A percentile compares a stretch with the other conserved stretches of the same genome.
Conservation (phyloP, 2,888 invertebrate genomes). For the Protonemura montana region DNA sequence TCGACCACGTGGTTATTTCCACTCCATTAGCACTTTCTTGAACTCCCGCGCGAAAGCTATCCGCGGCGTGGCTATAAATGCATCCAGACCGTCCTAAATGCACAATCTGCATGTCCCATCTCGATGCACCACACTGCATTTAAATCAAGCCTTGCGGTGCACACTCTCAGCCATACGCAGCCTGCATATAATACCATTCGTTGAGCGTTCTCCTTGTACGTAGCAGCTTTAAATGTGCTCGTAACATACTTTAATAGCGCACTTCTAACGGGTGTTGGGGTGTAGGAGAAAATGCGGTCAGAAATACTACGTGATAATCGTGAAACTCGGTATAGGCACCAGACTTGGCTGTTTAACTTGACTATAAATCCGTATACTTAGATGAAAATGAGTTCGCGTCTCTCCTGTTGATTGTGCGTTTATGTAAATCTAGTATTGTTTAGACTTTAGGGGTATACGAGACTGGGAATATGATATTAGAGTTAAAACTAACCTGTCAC, state of each 20-base stretch:
- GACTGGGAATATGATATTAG: neutral
- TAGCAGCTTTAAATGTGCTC: neutral
- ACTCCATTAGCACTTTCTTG: constrained; percentile 29
- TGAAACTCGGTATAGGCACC: neutral
- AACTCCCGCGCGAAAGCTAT: neutral
- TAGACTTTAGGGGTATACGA: neutral
- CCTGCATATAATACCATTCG: neutral
- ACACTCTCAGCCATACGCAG: neutral
- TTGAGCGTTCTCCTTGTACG: neutral
- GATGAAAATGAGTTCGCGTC: neutral
- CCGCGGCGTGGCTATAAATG: neutral
- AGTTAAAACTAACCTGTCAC: neutral
- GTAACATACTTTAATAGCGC: neutral
- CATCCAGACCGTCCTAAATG: neutral
- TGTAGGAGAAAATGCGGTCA: neutral
- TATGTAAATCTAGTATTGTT: constrained; percentile 9
- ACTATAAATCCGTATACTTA: neutral
- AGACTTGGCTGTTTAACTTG: neutral
- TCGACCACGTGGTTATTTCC: neutral
- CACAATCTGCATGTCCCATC: neutral
- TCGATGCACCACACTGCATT: neutral
- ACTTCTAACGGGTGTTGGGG: neutral
- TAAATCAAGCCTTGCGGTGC: neutral
- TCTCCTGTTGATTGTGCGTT: neutral
- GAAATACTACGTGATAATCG: neutral